Evolutionary conservation across 2,113 vertebrate species (phyloP), one percentile per base, ranked within the genome.

Genomic region (Amblyornis subalaris): DNA sequence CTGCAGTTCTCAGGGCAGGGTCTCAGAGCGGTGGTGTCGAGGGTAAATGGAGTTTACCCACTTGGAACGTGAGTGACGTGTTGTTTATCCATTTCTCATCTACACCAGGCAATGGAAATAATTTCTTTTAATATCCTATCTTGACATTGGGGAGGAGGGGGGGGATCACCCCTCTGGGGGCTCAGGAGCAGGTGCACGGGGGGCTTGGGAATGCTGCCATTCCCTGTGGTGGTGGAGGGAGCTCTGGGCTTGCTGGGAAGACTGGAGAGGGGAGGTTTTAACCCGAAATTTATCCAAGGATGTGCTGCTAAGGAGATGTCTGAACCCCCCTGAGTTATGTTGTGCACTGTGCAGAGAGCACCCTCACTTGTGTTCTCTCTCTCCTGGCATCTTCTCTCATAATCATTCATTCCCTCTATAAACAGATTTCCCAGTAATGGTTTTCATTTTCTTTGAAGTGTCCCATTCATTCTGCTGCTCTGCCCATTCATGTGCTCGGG

Each of bases 361-460:
- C 69, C 75, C 82, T 64, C 71, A 2, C 70, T 93, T 88, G 91
- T 89, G 70, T 54, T 85, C 83, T 66, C 70, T 91, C 90, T 88
- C 93, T 62, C 13, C 84, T 76, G 87, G 96, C 90, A 76, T 96
- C 94, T 97, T 95, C 93, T 88, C 96, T 97, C 97, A 91, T 96
- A 96, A 96, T 97, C 97, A 97, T 97, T 98, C 97, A 96, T 94
- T 5, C 96, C 73, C 95, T 97, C 94, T 98, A 93, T 97, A 97
- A 97, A 98, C 97, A 98, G 96, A 96, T 96, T 96, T 97, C 96
- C 95, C 85, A 70, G 94, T 97, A 96, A 96, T 96, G 93, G 94
- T 96, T 97, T 96, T 89, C 93, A 93, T 91, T 95, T 96, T 96
- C 97, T 98, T 97, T 98, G 97, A 97, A 97, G 97, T 97, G 94